These are phyloP conservation scores for Chrosomus eos DNA, from an alignment of 2,797 vertebrate species.

Conservation along the genomic window DNA sequence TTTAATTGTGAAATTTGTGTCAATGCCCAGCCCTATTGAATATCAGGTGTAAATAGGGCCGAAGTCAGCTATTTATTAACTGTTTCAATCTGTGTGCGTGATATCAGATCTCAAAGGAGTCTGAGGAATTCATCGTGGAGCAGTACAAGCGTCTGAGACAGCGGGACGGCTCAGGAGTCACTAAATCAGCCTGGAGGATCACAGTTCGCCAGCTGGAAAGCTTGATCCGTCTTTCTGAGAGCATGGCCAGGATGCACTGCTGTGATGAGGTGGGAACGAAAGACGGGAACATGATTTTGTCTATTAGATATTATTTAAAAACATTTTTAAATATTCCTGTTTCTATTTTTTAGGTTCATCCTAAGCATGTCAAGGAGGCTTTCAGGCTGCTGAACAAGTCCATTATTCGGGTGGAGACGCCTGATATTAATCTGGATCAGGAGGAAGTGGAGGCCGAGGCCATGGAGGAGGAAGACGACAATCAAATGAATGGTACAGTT, in stretches of 20 bases:
- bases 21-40: background rate
- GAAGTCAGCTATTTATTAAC: background rate
- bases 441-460: slow-evolving; percentile 87
- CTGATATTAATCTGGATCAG: slow-evolving; percentile 94
- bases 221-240: slow-evolving; percentile 97
- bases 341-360: slow-evolving; percentile 85
- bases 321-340: background rate
- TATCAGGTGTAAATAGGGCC: background rate
- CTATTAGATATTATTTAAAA: background rate
- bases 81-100: background rate
- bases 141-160: slow-evolving; percentile 97
- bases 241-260: slow-evolving; percentile 98
- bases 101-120: slow-evolving; percentile 93
- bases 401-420: slow-evolving; percentile 97
- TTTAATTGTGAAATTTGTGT: background rate
- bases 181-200: slow-evolving; percentile 95
- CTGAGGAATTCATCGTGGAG: slow-evolving; percentile 96
- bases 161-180: slow-evolving; percentile 87
- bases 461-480: slow-evolving; percentile 77
- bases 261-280: slow-evolving; percentile 87
- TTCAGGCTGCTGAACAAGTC: slow-evolving; percentile 98
- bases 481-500: slow-evolving; percentile 73
- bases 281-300: background rate
- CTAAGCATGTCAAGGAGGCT: slow-evolving; percentile 98
- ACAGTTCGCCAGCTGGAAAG: slow-evolving; percentile 96